Evolutionary conservation across 2,113 vertebrate genomes (phyloP), one percentile per base, ranked within the genome.

Genomic region (Myodes glareolus): DNA sequence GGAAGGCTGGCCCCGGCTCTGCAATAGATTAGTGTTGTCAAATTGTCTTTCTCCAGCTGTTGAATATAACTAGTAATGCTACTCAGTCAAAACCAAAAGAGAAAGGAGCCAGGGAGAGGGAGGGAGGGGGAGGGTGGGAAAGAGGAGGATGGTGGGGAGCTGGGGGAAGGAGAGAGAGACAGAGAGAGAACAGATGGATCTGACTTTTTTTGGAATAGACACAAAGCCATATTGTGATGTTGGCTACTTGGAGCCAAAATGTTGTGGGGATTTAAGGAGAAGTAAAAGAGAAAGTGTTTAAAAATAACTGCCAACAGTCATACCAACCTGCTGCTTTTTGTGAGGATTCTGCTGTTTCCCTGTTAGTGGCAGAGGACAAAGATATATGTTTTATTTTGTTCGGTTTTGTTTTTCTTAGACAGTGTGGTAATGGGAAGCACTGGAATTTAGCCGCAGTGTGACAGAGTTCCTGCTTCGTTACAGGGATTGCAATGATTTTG

Each of bases 11-110:
- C 89, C 50, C 96, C 91, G 97, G 94, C 87, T 95, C 85, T 80
- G 50, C 96, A 82, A 96, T 94, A 98, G 94, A 98, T 96, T 97
- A 98, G 78, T 96, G 96, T 97, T 90, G 92, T 98, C 97, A 98
- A 98, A 98, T 98, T 96, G 96, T 91, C 97, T 98, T 98, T 97
- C 96, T 97, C 90, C 88, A 98, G 97, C 88, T 98, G 78, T 97
- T 98, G 95, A 98, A 98, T 98, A 98, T 97, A 97, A 96, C 80
- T 85, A 94, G 94, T 73, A 96, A 92, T 93, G 84, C 84, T 75
- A 92, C 98, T 98, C 98, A 98, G 97, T 97, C 98, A 98, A 98
- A 97, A 63, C 87, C 94, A 80, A 92, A 91, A 94, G 96, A 29
- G 33, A 39, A 96, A 42, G 33, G 2, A 75, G 23, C 8, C 33